These are phyloP conservation scores for Pseudopodoces humilis DNA, from an alignment of 2,113 vertebrate genomes.

Conservation along the genomic window DNA sequence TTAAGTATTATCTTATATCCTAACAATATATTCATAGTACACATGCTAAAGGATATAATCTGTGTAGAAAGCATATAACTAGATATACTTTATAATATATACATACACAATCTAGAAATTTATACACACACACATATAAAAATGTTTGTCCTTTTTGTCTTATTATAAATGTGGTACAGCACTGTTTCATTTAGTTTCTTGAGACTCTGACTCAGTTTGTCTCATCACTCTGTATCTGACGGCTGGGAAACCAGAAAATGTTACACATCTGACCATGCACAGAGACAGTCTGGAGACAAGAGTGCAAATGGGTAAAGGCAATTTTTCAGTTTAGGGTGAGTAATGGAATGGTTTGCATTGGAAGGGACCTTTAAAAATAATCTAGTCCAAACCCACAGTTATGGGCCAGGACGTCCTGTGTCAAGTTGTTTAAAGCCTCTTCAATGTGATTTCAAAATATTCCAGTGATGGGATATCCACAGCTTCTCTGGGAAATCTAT, in stretches of 20 bases:
- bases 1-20: background rate
- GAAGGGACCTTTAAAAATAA: background rate
- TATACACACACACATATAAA: background rate
- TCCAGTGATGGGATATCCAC: background rate
- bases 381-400: background rate
- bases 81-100: rapidly evolving
- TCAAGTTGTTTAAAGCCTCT: background rate
- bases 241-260: background rate
- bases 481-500: background rate
- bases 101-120: background rate
- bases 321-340: background rate
- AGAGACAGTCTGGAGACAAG: background rate
- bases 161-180: background rate
- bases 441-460: background rate
- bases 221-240: background rate
- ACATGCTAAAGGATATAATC: background rate
- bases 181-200: background rate
- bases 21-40: background rate
- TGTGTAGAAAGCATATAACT: background rate
- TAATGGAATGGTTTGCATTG: background rate
- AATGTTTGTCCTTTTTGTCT: background rate
- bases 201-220: background rate
- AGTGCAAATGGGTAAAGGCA: rapidly evolving
- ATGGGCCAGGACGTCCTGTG: background rate
- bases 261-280: background rate